Evolutionary conservation across 2,888 invertebrate genomes (phyloP).

Genomic region (Dusona sp.): DNA sequence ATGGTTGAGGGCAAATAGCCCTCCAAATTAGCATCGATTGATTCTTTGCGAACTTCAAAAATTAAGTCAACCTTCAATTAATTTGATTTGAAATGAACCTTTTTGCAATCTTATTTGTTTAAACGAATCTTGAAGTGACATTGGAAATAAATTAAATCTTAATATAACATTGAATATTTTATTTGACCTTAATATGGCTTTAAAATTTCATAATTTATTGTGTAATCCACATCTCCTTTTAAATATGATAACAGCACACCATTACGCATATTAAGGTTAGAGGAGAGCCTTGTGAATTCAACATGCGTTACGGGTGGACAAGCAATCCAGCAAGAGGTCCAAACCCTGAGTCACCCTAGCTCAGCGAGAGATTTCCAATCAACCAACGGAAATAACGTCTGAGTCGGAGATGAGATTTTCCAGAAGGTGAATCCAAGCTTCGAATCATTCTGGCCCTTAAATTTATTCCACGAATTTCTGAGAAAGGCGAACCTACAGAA

Average conservation of each 20-base stretch:
- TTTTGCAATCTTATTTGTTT: too few species aligned
- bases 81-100: too few species aligned
- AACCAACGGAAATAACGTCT: constrained; percentile 79
- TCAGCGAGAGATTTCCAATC: constrained; percentile 76
- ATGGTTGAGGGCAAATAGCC: too few species aligned
- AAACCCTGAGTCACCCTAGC: constrained; percentile 43
- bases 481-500: constrained; percentile 25
- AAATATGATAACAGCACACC: background rate
- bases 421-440: constrained; percentile 58
- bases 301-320: constrained; percentile 23
- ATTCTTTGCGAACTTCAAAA: too few species aligned
- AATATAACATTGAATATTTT: background rate
- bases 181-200: background rate
- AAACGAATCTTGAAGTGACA: too few species aligned
- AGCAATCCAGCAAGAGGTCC: constrained; percentile 17
- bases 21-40: too few species aligned
- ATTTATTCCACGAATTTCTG: constrained; percentile 61
- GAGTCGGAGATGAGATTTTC: constrained; percentile 79
- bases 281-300: constrained; percentile 34
- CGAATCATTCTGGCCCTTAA: constrained; percentile 60
- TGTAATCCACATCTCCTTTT: background rate
- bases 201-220: background rate
- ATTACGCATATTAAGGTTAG: background rate
- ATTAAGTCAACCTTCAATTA: too few species aligned
- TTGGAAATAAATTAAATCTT: background rate